Evolutionary conservation across 2,888 invertebrate genomes (phyloP).

Genomic region (Eugnorisma glareosa): DNA sequence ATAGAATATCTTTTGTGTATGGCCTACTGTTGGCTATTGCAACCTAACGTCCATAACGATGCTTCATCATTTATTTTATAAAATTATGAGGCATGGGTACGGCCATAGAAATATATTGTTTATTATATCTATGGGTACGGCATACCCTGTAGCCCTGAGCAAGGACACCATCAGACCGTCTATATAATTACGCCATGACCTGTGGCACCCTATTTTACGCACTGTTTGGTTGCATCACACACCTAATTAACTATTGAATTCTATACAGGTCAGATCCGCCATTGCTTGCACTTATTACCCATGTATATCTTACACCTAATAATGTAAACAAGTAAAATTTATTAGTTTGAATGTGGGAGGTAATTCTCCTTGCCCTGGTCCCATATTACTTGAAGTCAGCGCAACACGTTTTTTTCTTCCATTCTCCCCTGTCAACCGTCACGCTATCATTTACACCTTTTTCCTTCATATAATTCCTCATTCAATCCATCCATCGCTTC

Average conservation of each 20-base stretch:
- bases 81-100: neutral
- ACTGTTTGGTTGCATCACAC: conserved; percentile 58
- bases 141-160: conserved; percentile 8
- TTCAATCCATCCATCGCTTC: too few species aligned
- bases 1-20: neutral
- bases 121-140: too few species aligned
- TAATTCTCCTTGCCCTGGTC: too few species aligned
- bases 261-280: conserved; percentile 39
- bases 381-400: too few species aligned
- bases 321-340: neutral
- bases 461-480: too few species aligned
- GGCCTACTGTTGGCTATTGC: neutral
- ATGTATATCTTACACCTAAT: neutral
- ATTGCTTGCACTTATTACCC: conserved; percentile 4
- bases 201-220: conserved; percentile 66
- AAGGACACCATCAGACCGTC: conserved; percentile 22
- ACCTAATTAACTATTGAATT: conserved; percentile 59
- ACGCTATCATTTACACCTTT: too few species aligned
- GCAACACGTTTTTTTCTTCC: too few species aligned
- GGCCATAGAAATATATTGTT: too few species aligned
- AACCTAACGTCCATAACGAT: neutral
- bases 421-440: too few species aligned
- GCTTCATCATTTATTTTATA: neutral
- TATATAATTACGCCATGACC: conserved; percentile 68
- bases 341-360: neutral